A percentile compares a stretch with the other conserved stretches of the same genome.
Conservation (phyloP, 2,113 vertebrate genomes). For the Spea bombifrons region DNA sequence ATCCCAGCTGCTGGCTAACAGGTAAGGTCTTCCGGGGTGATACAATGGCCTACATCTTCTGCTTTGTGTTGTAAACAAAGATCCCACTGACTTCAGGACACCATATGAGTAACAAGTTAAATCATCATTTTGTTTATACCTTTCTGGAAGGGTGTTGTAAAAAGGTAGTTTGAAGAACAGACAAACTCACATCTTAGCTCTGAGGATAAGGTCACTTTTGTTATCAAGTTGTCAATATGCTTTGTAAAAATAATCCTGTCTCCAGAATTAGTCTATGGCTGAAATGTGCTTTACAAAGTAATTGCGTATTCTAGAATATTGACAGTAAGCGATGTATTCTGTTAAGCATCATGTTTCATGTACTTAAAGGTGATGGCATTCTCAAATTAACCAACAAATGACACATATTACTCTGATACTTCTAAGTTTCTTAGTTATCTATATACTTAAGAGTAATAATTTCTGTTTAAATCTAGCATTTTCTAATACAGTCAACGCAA, state of each 20-base stretch:
- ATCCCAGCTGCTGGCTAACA: conserved; percentile 96
- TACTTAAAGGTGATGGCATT: too few relatives aligned
- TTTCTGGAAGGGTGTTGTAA: not conserved
- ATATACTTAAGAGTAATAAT: too few relatives aligned
- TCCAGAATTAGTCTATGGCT: not conserved
- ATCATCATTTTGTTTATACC: not conserved
- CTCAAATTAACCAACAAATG: too few relatives aligned
- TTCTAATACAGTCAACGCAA: too few relatives aligned
- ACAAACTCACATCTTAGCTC: not conserved
- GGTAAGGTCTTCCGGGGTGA: conserved; percentile 68
- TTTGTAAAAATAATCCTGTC: not conserved
- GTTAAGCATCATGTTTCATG: too few relatives aligned
- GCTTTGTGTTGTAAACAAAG: not conserved
- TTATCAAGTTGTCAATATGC: not conserved
- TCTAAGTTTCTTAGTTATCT: too few relatives aligned
- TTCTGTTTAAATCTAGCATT: too few relatives aligned
- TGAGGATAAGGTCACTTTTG: not conserved
- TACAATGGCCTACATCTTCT: not conserved
- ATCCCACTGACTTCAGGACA: not conserved
- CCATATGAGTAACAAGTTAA: not conserved
- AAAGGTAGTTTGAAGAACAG: not conserved
- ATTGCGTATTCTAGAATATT: too few relatives aligned
- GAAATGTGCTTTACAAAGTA: too few relatives aligned
- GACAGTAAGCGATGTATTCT: too few relatives aligned
- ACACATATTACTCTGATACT: too few relatives aligned